Base-by-base conservation (phyloP, 2,888 invertebrate species). In the Drosophila imparisetae region DNA sequence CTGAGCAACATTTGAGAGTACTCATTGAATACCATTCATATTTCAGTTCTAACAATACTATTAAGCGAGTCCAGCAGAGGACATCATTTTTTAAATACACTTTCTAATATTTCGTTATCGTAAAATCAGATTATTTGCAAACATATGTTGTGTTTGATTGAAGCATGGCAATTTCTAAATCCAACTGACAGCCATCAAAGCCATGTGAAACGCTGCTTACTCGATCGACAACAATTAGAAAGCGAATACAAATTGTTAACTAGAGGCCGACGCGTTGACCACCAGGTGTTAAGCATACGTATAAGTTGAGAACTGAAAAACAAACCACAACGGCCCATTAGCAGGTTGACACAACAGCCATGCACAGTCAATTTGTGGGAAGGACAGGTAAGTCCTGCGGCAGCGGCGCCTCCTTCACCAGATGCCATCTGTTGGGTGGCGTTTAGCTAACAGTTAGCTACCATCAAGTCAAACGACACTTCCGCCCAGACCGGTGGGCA, bases 401-500 rank as follows among this genome's bases (percentile, higher is more conserved):
- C 50, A 45, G 15, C 8, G 5, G 32, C 50, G 58, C 30, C 58
- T 21, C 40, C 27, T 48, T 32, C 34, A 49, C 52, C 57, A 65
- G 64, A 57, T 69, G 53, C 58, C 70, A 59, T 54, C 62, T 66
- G 62, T 32, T 63, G 54, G 70, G 54, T 50, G 21, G 15, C 60
- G 62, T 73, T 64, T 69, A 68, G 68, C 54, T 55, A 66, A 66
- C 69, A 61, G 63, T 72, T 79, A 83, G 68, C 76, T 72, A 83
- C 66, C 62, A 66, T 68, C 79, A 75, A 84, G 85, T 85, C 85
- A 81, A 85, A 83, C 86, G 89, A 83, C 71, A 83, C 83, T 86
- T 83, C 86, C 83, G 86, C 42, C 65, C 57, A 48, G 60, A 38
- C 60, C 40, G 38, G 55, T 57, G 66, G 49, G 48, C 60, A 45